phyloP scores from a whole-genome alignment of 2,888 invertebrate species.

The Dicyrtomina minuta region DNA sequence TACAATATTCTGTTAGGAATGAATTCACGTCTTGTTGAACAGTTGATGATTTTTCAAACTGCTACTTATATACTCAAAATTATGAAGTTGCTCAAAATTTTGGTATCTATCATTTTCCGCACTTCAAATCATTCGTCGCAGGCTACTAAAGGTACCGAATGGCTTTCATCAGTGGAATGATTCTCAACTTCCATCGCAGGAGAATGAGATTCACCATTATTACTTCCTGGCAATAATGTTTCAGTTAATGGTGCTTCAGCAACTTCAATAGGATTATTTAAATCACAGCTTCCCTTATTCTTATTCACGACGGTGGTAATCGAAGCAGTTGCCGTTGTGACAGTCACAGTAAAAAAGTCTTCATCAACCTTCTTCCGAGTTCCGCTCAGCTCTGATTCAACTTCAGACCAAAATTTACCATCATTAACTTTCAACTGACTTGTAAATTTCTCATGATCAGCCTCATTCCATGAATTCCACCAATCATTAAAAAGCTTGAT shows the following conservation, averaged over 20 bases:
- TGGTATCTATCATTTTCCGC: no score
- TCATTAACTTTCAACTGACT: constrained; percentile 41
- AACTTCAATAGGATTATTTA: constrained; percentile 1
- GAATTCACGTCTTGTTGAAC: no score
- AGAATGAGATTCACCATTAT: no score
- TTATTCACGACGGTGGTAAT: not conserved
- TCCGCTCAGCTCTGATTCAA: constrained; percentile 48
- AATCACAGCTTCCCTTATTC: not conserved
- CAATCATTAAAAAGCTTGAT: constrained; percentile 52
- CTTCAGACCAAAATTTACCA: constrained; percentile 47
- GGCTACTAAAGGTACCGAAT: no score
- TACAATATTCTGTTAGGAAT: no score
- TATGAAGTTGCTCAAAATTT: no score
- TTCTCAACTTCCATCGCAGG: no score
- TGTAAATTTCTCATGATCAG: constrained; percentile 41
- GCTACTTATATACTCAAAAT: no score
- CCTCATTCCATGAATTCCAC: constrained; percentile 47
- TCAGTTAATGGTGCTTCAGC: constrained; percentile 16
- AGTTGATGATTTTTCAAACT: no score
- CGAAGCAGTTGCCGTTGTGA: not conserved
- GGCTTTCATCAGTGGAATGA: no score
- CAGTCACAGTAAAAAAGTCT: constrained; percentile 43
- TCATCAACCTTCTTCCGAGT: constrained; percentile 46
- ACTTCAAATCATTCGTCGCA: no score
- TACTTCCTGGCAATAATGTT: no score